These are phyloP conservation scores for Marmota flaviventris DNA, from an alignment of 2,113 vertebrate species.

Conservation along the genomic window DNA sequence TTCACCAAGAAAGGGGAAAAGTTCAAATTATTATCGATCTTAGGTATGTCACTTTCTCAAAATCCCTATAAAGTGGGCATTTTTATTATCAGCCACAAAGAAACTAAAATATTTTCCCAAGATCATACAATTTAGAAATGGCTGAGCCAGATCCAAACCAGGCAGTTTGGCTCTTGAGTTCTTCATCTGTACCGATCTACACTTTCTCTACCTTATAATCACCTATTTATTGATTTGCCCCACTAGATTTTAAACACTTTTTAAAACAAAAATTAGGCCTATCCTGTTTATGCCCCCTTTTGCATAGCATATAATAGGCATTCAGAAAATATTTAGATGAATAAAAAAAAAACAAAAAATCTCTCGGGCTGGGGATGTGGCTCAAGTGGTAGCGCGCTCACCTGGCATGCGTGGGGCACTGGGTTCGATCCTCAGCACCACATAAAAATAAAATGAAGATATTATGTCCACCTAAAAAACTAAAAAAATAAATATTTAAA, in stretches of 20 bases:
- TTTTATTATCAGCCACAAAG: neutral
- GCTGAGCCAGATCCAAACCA: neutral
- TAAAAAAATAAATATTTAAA: too few relatives aligned
- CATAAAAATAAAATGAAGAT: too few relatives aligned
- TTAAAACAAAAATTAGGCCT: neutral
- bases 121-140: neutral
- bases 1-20: neutral
- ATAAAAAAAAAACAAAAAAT: neutral
- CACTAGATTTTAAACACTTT: neutral
- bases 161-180: neutral
- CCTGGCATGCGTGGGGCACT: too few relatives aligned
- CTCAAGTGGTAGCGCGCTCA: too few relatives aligned
- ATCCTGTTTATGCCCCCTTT: neutral
- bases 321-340: conserved; percentile 39
- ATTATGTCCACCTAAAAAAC: too few relatives aligned
- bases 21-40: neutral
- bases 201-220: neutral
- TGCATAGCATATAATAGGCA: neutral
- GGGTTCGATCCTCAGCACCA: too few relatives aligned
- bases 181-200: neutral
- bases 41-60: conserved; percentile 35
- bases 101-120: neutral
- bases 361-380: too few relatives aligned
- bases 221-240: neutral
- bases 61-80: neutral